Evolutionary conservation across 2,888 invertebrate species (phyloP), one percentile per base, ranked within the genome.

Genomic region (Cetonia aurata): DNA sequence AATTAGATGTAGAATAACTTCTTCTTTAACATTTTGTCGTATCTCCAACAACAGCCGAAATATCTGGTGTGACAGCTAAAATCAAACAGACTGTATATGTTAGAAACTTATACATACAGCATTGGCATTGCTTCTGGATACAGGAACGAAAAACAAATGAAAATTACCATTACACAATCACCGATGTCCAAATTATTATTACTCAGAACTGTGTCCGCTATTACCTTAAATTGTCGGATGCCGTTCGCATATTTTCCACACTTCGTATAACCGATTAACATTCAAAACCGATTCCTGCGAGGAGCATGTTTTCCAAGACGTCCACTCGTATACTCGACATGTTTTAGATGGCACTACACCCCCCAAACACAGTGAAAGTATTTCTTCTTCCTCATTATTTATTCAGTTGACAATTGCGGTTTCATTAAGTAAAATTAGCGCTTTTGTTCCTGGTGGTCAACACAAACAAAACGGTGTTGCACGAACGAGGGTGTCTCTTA

Each of bases 371-470:
- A 52, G 52, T 52, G 52, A 52, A 52, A 52, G 52, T 52, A 25
- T 37, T 37, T 37, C 8, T 37, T 6, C 55, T 37, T 56, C 25
- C 33, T 56, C 31, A 25, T 60, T 60, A 46, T 12, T 46, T 60
- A 60, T 60, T 60, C 44, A 31, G 46, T 13, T 12, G n/a, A 17
- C 25, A 25, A n/a, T 12, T 31, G n/a, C 60, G 13, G 15, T 15
- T 12, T 60, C 25, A 46, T 60, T 44, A 60, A 59, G 59, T 25
- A 44, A 59, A 59, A 44, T 41, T 57, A 57, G 37, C 42, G 42
- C 52, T 17, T 52, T 8, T 52, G 52, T 52, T 52, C 25, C 25
- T 12, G 25, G 12, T 10, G 25, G 19, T 19, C 10, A 25, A 1
- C 2, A 52, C 52, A 19, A 25, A 25, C 37, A 10, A 37, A 37